Evolutionary conservation across 2,888 invertebrate genomes (phyloP), one percentile per base, ranked within the genome.

Genomic region (Sturmia bella): DNA sequence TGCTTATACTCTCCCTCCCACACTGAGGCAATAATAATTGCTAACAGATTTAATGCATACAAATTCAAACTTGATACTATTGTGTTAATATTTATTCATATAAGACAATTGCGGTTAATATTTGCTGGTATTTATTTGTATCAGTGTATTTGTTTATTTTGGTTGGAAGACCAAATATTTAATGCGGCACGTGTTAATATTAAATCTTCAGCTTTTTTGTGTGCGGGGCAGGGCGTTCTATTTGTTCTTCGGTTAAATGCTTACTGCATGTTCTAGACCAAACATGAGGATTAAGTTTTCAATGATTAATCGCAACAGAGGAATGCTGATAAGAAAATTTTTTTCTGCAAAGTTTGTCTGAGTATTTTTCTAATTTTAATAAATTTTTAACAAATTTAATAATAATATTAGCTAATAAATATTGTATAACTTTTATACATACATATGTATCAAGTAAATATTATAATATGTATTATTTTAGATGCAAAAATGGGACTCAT

Each of bases 131-230:
- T 64, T 56, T 74, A 24, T 21, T 52, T 48, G 17, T 32, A 43
- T 73, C 61, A 32, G 27, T 70, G 48, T 57, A 32, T 32, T n/a
- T n/a, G 27, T 6, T 74, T 74, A 41, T 56, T 63, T 68, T 56
- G 43, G 69, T 41, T 75, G 56, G 48, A 41, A 69, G 43, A 64
- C 37, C 77, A 81, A 81, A 81, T 77, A 81, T 81, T 81, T n/a
- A 81, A 81, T 73, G 69, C 72, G 81, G 73, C 81, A 81, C 81
- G 81, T 81, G 81, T 81, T 81, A 73, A 77, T 77, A 74, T 77
- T 77, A 81, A 77, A 69, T 52, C 70, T 17, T n/a, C 7, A 68
- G 56, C 66, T 21, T 68, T 80, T 70, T n/a, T n/a, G n/a, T n/a
- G 59, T 61, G 17, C 24, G 24, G 57, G 69, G 64, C n/a, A n/a